Evolutionary conservation across 2,888 invertebrate genomes (phyloP), one percentile per base, ranked within the genome.

Genomic region (Hypomecis punctinalis): DNA sequence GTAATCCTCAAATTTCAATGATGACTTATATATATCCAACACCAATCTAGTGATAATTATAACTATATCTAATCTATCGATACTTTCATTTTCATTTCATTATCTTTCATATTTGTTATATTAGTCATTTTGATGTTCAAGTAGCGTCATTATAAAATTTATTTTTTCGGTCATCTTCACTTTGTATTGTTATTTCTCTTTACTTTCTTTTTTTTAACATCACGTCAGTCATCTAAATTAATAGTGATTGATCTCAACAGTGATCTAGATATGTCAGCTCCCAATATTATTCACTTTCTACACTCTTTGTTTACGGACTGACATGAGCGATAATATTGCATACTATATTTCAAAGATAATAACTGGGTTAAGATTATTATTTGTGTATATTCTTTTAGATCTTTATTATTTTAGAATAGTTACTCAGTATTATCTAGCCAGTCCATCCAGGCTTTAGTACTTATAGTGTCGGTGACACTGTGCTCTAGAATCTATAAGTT

Each of bases 211-310:
- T 10, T 52, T 53, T n/a, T 53, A 53, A 58, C 51, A 11, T 49
- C 55, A 63, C 51, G 10, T 52, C 57, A 53, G 46, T 55, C 36
- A 46, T 52, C 40, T 23, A 39, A 51, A 56, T 42, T 35, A 52
- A 51, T 45, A 46, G 39, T 9, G 11, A 57, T 10, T 51, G 52
- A 57, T 52, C 35, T 51, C 6, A 43, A 8, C 13, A n/a, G 23
- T 45, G 51, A 5, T 33, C 39, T 8, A 62, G n/a, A 49, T 51
- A 36, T 54, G 49, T 49, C 55, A 43, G 43, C 23, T 55, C 48
- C 33, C 39, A 10, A 56, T 49, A 35, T 48, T 53, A 54, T 55
- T 62, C 49, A 51, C 61, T 62, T 62, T 62, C 63, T 57, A 57
- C 49, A 6, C 37, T 35, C 51, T 52, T 52, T 60, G 52, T 60